These are phyloP conservation scores for Myocastor coypus DNA, from an alignment of 2,113 vertebrate genomes.

Conservation along the genomic window DNA sequence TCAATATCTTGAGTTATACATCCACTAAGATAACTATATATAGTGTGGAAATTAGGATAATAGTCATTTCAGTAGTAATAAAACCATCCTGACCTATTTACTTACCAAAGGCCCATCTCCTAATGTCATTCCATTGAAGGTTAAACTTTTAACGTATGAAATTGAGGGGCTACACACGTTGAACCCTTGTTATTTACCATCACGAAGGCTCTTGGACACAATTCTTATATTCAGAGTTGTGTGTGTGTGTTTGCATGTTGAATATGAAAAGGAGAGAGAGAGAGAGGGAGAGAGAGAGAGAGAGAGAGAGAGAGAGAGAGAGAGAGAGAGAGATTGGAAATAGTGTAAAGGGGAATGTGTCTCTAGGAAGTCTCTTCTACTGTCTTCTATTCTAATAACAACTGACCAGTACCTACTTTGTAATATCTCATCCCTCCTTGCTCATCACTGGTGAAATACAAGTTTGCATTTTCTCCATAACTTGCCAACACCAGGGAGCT, in stretches of 20 bases:
- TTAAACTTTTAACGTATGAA: not conserved
- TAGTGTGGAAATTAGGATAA: conserved; percentile 1
- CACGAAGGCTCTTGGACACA: not conserved
- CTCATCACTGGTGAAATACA: not conserved
- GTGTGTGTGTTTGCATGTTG: not conserved
- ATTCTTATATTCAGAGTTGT: not conserved
- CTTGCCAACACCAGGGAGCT: not conserved
- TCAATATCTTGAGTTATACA: conserved; percentile 49
- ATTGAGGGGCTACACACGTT: not conserved
- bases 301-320: not conserved
- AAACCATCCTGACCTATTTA: not conserved
- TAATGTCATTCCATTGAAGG: not conserved
- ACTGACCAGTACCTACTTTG: not conserved
- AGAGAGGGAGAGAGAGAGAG: not conserved
- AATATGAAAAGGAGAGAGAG: not conserved
- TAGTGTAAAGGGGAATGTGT: accelerated
- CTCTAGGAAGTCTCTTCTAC: not conserved
- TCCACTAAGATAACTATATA: conserved; percentile 12
- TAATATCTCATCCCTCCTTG: not conserved
- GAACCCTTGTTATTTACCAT: not conserved
- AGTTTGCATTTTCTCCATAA: not conserved
- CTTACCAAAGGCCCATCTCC: not conserved
- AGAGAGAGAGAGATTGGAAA: not conserved
- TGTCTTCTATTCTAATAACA: not conserved
- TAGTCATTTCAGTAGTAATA: not conserved